Evolutionary conservation across 1,140 invertebrate genomes (phyloP), one percentile per base, ranked within the genome.

Genomic region (Hycleus cichorii): DNA sequence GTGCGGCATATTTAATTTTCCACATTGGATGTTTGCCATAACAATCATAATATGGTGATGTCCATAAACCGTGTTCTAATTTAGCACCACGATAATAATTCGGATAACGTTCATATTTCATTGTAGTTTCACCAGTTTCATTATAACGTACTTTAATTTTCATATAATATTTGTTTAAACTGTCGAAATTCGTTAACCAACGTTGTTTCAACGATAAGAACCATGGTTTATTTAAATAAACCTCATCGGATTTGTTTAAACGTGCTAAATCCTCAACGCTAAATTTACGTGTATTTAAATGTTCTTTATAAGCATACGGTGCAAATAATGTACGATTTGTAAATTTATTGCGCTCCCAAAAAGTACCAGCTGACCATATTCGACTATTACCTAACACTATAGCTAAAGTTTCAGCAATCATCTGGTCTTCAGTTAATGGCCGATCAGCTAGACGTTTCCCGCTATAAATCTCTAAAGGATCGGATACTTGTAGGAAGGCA

Each of bases 321-420:
- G 93, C 95, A 75, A 99, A 99, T 56, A 87, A 82, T 38, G 93
- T 91, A 66, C 91, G 74, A 72, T 95, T 94, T 0, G 90, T 87
- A 73, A 98, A 98, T 76, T 97, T 96, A 71, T 97, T 95, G 44
- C 90, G 81, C 69, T 97, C 94, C 90, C 95, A 99, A 71, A 87
- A 96, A 11, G 88, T 91, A 26, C 93, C 93, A 57, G 92, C 90
- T 5, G 90, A 89, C 85, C 91, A 91, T 60, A 98, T 89, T 75
- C 88, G 89, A 44, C 88, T 87, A 74, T 98, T 91, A 18, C 92
- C 93, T 66, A 97, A 82, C 0, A 97, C 84, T 47, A 95, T 80
- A 11, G 94, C 87, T 11, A 98, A 71, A 0, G 93, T 95, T 73
- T 97, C 93, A 0, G 89, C 92, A 62, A 95, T 89, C 84, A 96